Conservation (phyloP, 2,888 invertebrate species). For the Lasius platythorax region DNA sequence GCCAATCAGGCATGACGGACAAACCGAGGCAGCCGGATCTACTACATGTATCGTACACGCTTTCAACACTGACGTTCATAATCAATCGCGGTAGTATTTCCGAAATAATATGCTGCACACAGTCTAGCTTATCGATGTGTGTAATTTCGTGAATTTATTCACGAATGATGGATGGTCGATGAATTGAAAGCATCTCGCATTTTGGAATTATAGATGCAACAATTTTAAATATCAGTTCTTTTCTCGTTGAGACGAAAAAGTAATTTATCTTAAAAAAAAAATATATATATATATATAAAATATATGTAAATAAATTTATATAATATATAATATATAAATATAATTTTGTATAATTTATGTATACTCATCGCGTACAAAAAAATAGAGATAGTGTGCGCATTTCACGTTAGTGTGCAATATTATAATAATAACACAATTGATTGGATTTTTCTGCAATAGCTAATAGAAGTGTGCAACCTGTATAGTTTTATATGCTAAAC, state of each 20-base stretch:
- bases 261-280: background rate
- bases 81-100: slow-evolving; percentile 59
- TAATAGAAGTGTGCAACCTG: background rate
- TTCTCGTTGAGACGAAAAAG: background rate
- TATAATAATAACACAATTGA: background rate
- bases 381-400: background rate
- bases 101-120: slow-evolving; percentile 9
- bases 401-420: background rate
- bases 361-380: background rate
- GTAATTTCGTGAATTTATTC: background rate
- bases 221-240: background rate
- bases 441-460: background rate
- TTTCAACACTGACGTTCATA: slow-evolving; percentile 62
- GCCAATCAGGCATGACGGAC: slow-evolving; percentile 74
- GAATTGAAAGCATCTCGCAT: background rate
- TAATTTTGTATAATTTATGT: background rate
- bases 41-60: slow-evolving; percentile 46
- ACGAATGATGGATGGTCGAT: background rate
- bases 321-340: no score
- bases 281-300: no score
- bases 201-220: background rate
- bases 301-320: no score
- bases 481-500: background rate
- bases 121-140: background rate
- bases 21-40: slow-evolving; percentile 64